Percentiles rank a stretch among this genome's conserved stretches.
Evolutionary conservation across 2,888 invertebrate genomes (phyloP).

Genomic region (Thecophora atra): DNA sequence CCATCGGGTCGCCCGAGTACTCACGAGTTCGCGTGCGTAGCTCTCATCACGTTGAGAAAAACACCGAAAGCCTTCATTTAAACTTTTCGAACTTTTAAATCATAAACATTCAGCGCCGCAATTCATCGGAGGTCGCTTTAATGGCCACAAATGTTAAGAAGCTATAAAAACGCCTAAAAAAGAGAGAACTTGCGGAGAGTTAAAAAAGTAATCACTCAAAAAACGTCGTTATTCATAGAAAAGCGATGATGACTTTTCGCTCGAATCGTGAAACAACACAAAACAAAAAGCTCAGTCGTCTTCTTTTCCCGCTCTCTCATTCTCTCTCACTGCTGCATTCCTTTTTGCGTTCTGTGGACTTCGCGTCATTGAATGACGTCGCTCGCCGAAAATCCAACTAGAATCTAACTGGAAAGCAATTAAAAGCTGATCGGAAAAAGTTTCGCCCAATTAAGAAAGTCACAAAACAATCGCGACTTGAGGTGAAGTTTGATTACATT

Average conservation of each 20-base stretch:
- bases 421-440: too few relatives aligned
- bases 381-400: too few relatives aligned
- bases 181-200: neutral
- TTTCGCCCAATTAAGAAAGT: too few relatives aligned
- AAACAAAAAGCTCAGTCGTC: neutral
- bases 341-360: neutral
- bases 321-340: neutral
- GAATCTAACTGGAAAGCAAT: too few relatives aligned
- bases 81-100: neutral
- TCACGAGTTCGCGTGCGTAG: constrained; percentile 21
- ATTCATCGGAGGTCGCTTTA: too few relatives aligned
- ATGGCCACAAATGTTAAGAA: neutral
- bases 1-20: neutral
- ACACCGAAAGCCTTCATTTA: neutral
- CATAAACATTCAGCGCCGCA: too few relatives aligned
- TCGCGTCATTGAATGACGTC: too few relatives aligned
- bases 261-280: too few relatives aligned
- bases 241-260: constrained; percentile 1
- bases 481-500: too few relatives aligned
- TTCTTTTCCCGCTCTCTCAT: neutral
- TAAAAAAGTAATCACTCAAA: neutral
- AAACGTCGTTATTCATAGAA: constrained; percentile 8
- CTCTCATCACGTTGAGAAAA: neutral
- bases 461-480: too few relatives aligned
- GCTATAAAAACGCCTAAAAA: neutral